Percentiles rank a stretch among this genome's conserved stretches.
Evolutionary conservation across 2,113 vertebrate genomes (phyloP).

Genomic region (Salminus brasiliensis): DNA sequence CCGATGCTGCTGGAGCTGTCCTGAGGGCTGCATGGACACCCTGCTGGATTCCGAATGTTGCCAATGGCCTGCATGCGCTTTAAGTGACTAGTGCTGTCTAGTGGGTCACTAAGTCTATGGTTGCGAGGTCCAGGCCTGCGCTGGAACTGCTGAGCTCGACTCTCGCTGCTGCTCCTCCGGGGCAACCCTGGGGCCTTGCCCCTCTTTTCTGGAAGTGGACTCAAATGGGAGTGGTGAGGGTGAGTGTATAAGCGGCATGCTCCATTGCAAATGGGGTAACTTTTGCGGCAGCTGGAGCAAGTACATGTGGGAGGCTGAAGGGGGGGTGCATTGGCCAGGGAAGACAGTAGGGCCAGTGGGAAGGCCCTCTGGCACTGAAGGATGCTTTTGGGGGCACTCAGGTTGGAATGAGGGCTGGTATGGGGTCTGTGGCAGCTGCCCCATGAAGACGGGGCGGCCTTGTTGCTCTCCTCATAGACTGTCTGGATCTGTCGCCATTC

Average conservation of each 20-base stretch:
- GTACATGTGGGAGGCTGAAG: conserved; percentile 55
- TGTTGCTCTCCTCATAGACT: conserved; percentile 75
- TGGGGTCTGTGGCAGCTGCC: conserved; percentile 64
- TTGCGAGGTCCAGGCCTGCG: neutral
- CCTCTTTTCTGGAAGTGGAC: conserved; percentile 50
- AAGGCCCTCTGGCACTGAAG: conserved; percentile 78
- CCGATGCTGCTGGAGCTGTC: neutral
- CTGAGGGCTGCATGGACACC: conserved; percentile 37
- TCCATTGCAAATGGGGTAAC: conserved; percentile 50
- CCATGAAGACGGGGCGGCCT: neutral
- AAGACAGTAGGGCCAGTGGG: conserved; percentile 71
- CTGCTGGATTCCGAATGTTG: conserved; percentile 68
- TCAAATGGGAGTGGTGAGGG: conserved; percentile 52
- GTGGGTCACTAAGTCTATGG: conserved; percentile 55
- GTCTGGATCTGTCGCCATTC: conserved; percentile 88
- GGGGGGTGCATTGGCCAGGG: conserved; percentile 57
- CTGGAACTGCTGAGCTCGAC: conserved; percentile 52
- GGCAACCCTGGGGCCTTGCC: conserved; percentile 20
- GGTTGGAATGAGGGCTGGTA: conserved; percentile 62
- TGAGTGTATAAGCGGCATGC: conserved; percentile 55
- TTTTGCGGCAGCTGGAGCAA: conserved; percentile 58
- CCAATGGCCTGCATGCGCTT: conserved; percentile 73
- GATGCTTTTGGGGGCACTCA: conserved; percentile 76
- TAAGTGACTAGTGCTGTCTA: conserved; percentile 61
- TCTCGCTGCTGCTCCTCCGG: conserved; percentile 74